Base-by-base conservation (phyloP, 2,113 vertebrate species). In the Callionymus lyra region DNA sequence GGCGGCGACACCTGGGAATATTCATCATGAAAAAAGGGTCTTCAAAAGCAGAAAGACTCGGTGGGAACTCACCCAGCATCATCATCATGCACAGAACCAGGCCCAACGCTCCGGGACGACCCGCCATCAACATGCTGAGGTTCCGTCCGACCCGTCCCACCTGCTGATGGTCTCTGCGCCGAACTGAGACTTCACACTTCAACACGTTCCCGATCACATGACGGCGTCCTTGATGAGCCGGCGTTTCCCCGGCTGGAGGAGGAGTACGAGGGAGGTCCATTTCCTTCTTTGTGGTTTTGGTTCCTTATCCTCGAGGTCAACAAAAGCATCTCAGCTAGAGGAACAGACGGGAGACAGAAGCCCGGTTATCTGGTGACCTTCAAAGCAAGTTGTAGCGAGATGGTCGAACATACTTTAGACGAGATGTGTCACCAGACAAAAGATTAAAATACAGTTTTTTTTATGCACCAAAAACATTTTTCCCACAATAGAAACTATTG, bases 261-360 rank as follows among this genome's bases (percentile, higher is more conserved):
- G 59, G 58, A 64, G 68, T 71, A 50, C 27, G 16, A 41, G 69
- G 67, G 56, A 38, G 37, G 19, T 12, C 50, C 12, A 31, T 69
- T 82, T 80, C 77, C 77, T 56, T 72, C 16, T 73, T 38, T 70
- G 65, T 6, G 69, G 68, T 82, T 82, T 82, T 82, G 47, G 77
- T 82, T 82, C 80, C 80, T 64, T 50, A 44, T 60, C 38, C 19
- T 9, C 15, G 27, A 59, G 62, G 17, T 21, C 1, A 9, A 3
- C n/a, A n/a, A 55, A 38, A 35, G 6, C 44, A 46, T 62, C 50
- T 49, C 35, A 41, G 46, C 69, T 46, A 62, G 57, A 63, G 53
- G 64, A 69, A 53, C 44, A 52, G 66, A 72, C 58, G 58, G 38
- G 8, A 27, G 4, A 27, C 21, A 62, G 12, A 58, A 44, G 45